phyloP scores from a whole-genome alignment of 23 tunicate genomes.

The Corella eumyota region DNA sequence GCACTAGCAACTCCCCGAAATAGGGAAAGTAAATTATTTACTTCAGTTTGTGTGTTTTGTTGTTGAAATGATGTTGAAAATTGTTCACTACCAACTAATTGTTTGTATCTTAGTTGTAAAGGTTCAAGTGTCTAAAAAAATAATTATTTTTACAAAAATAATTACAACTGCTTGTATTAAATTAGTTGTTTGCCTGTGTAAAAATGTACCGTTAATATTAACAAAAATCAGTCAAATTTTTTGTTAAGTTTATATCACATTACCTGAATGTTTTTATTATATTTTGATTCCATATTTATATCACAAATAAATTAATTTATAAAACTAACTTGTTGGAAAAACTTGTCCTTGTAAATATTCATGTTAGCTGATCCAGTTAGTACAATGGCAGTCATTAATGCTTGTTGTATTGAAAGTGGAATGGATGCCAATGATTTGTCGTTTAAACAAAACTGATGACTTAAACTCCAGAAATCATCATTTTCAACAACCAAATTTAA shows the following conservation, averaged over 20 bases:
- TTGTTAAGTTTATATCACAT: background rate
- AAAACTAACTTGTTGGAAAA: constrained; percentile 47
- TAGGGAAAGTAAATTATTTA: constrained; percentile 27
- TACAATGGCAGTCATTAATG: constrained; percentile 37
- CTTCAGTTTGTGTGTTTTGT: constrained; percentile 6
- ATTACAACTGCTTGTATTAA: no score
- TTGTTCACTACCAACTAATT: constrained; percentile 10
- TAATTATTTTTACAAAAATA: no score
- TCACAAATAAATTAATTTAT: background rate
- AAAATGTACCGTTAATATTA: no score
- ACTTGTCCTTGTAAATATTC: constrained; percentile 42
- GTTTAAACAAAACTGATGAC: constrained; percentile 28
- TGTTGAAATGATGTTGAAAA: constrained; percentile 14
- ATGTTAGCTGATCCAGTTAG: constrained; percentile 57
- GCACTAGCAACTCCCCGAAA: constrained; percentile 55
- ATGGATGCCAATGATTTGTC: constrained; percentile 4
- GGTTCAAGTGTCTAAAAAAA: constrained; percentile 44
- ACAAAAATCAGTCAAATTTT: no score
- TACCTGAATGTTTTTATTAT: background rate
- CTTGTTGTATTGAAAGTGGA: constrained; percentile 30
- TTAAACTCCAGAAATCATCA: constrained; percentile 46
- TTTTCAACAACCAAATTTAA: constrained; percentile 35
- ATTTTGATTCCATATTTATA: background rate
- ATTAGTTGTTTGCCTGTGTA: no score
- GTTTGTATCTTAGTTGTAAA: constrained; percentile 28